Evolutionary conservation across 1,140 invertebrate species (phyloP).

Genomic region (Bombus huntii): DNA sequence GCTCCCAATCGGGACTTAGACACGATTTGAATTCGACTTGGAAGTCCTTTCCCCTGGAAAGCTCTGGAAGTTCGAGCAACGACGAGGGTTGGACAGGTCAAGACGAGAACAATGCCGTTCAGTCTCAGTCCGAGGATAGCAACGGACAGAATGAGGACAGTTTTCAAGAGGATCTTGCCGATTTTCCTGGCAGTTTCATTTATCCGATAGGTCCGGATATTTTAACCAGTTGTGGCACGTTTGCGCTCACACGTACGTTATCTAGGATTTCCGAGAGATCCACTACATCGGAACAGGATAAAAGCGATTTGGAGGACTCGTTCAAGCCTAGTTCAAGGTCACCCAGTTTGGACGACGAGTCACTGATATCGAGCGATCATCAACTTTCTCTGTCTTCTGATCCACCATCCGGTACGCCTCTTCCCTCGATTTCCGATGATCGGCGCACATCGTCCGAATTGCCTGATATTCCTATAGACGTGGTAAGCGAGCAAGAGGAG

Average conservation of each 20-base stretch:
- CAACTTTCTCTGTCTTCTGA: conserved; percentile 93
- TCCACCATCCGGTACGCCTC: conserved; percentile 84
- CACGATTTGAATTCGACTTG: conserved; percentile 88
- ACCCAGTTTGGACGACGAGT: conserved; percentile 92
- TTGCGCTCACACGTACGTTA: conserved; percentile 88
- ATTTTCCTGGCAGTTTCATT: conserved; percentile 88
- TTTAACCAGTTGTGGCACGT: conserved; percentile 87
- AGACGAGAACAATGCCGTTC: conserved; percentile 85
- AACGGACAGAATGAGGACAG: conserved; percentile 86
- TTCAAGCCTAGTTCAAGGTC: conserved; percentile 91
- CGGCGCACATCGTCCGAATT: conserved; percentile 91
- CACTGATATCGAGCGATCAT: conserved; percentile 90
- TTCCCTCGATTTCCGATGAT: conserved; percentile 87
- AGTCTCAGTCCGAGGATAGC: conserved; percentile 84
- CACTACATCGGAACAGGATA: conserved; percentile 92
- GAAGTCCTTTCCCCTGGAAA: conserved; percentile 91
- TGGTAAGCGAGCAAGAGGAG: conserved; percentile 79
- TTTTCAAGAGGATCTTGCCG: conserved; percentile 88
- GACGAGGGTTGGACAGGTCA: conserved; percentile 91
- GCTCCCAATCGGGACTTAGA: conserved; percentile 85
- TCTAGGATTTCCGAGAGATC: conserved; percentile 94
- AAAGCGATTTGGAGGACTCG: conserved; percentile 91
- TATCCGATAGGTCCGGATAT: conserved; percentile 88
- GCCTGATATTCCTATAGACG: conserved; percentile 90
- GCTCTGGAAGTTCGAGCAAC: conserved; percentile 90